Evolutionary conservation across 1,140 invertebrate genomes (phyloP), one percentile per base, ranked within the genome.

Genomic region (Lethrus apterus): DNA sequence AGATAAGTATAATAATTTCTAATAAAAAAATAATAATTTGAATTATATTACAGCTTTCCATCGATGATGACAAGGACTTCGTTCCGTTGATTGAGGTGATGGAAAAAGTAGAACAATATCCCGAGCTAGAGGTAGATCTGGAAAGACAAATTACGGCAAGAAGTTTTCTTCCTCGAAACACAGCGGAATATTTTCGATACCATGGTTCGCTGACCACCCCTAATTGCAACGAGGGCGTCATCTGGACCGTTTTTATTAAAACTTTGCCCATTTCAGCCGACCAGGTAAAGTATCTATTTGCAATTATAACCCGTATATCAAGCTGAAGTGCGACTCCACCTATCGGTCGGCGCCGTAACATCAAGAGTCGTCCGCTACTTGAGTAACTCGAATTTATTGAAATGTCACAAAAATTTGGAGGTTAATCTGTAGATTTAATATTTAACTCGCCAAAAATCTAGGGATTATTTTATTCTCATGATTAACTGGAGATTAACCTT

Each of bases 141-240:
- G 48, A 52, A 11, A 48, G 56, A 0, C 59, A 62, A 36, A 46
- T 78, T 19, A 55, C 66, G 1, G 65, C 75, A 2, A 51, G 48
- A 4, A 59, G 69, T 10, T 61, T 81, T 17, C 44, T 81, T 13
- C 79, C 80, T 3, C 65, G 64, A 33, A 68, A 77, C 55, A 60
- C 54, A 21, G 67, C 64, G 1, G 67, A 63, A 0, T 83, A 77
- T 62, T 87, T 76, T 58, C 68, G 76, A 2, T 89, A 89, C 56
- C 56, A 73, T 3, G 86, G 86, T 2, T 86, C 84, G 0, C 64
- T 89, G 26, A 89, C 86, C 1, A 87, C 85, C 3, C 86, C 86
- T 1, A 67, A 64, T 1, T 89, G 86, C 52, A 73, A 75, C 30
- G 83, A 88, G 59, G 71, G 73, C 14, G 83, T 89, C 1, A 73